These are phyloP conservation scores for Mamestra brassicae DNA, from an alignment of 2,888 invertebrate species.

Conservation along the genomic window DNA sequence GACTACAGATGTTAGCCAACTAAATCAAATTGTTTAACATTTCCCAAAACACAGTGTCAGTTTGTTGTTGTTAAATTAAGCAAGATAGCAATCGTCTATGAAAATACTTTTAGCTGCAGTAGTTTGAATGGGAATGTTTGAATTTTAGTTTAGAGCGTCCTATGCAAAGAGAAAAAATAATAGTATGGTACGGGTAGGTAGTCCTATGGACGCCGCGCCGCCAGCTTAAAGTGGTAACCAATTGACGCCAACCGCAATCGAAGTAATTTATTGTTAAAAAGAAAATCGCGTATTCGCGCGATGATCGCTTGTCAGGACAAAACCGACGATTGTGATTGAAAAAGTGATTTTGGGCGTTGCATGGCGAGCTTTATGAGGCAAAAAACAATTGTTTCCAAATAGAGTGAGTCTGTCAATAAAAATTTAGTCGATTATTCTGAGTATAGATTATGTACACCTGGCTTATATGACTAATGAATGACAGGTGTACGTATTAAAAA, in stretches of 20 bases:
- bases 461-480: constrained; percentile 26
- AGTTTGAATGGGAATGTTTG: neutral
- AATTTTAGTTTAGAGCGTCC: constrained; percentile 1
- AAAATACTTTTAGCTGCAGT: neutral
- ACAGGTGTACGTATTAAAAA: constrained; percentile 34
- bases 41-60: neutral
- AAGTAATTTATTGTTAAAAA: too few relatives aligned
- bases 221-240: too few relatives aligned
- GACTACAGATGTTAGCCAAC: constrained; percentile 27
- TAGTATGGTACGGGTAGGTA: too few relatives aligned
- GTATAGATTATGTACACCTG: neutral
- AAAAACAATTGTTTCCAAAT: neutral
- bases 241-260: too few relatives aligned
- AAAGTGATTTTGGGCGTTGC: neutral
- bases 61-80: constrained; percentile 17
- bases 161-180: neutral
- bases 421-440: constrained; percentile 28
- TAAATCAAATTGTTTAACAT: constrained; percentile 14
- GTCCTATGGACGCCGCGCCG: neutral
- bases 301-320: too few relatives aligned
- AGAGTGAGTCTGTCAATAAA: too few relatives aligned
- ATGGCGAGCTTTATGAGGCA: neutral
- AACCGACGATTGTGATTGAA: neutral
- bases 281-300: too few relatives aligned
- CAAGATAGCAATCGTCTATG: constrained; percentile 43